Percentiles rank a stretch among this genome's conserved stretches.
Evolutionary conservation across 2,888 invertebrate species (phyloP).

Genomic region (Drosophila hamatofila): DNA sequence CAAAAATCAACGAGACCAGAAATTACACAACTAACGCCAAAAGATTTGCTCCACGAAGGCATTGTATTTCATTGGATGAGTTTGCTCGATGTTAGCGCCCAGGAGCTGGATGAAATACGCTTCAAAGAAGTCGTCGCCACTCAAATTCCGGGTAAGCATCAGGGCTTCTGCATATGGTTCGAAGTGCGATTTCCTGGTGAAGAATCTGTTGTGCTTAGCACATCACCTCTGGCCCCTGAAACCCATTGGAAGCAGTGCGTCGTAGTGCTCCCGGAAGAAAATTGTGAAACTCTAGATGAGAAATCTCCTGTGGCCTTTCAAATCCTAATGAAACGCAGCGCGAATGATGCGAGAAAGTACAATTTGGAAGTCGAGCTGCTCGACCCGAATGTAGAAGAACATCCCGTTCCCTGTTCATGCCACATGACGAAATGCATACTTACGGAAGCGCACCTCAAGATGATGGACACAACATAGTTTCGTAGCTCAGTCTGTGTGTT

Average conservation of each 20-base stretch:
- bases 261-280: conserved; percentile 90
- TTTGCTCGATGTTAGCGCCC: conserved; percentile 87
- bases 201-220: conserved; percentile 89
- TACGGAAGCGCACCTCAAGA: conserved; percentile 86
- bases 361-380: conserved; percentile 89
- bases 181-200: conserved; percentile 90
- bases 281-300: conserved; percentile 85
- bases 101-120: conserved; percentile 88
- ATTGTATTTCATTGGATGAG: conserved; percentile 89
- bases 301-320: conserved; percentile 90
- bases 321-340: conserved; percentile 86
- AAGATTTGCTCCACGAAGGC: conserved; percentile 88
- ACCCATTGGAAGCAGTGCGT: conserved; percentile 99
- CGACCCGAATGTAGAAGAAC: conserved; percentile 89
- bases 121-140: conserved; percentile 87
- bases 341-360: conserved; percentile 86
- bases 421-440: conserved; percentile 92
- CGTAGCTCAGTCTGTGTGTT: conserved; percentile 21
- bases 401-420: conserved; percentile 92
- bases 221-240: conserved; percentile 90
- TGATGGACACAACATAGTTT: conserved; percentile 66
- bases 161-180: conserved; percentile 94
- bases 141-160: conserved; percentile 87
- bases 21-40: conserved; percentile 86
- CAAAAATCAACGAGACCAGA: conserved; percentile 89